Evolutionary conservation across 2,797 vertebrate species (phyloP), one percentile per base, ranked within the genome.

Genomic region (Eulemur rubriventer): DNA sequence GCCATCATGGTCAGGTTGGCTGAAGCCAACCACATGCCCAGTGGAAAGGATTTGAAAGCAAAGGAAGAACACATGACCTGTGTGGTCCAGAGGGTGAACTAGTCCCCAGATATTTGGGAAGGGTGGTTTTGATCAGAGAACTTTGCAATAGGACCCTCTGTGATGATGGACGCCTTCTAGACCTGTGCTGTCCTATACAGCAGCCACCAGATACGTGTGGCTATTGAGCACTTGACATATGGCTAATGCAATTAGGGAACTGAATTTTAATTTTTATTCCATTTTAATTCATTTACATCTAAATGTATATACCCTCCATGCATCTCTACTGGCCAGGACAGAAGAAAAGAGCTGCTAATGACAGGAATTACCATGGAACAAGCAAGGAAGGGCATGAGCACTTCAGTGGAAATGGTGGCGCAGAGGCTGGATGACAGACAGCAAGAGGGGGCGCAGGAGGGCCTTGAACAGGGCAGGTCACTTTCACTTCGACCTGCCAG

Each of bases 241-340:
- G 16, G 33, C 78, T 38, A 85, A 4, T 52, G 2, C 1, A 24
- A 65, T 63, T 38, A 61, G 82, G 78, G 20, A 48, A 41, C 48
- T 90, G 59, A 63, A 87, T 81, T 95, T 92, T 89, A 69, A 79
- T 43, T 91, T 75, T 65, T 14, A 83, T 73, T 63, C 82, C 7
- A 41, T 88, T 94, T 70, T 48, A 57, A 87, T 81, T 82, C 55
- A 33, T 82, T 90, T 92, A 17, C 43, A 63, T 57, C 84, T 67
- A 78, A 85, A 48, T 20, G 14, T 43, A 59, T 59, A 61, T 52
- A 52, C 35, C 57, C 63, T 8, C 14, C 1, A 28, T 50, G 17
- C 6, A 50, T 41, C 57, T 73, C 82, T 46, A 24, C 9, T 30
- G 70, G 20, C 38, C 8, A 50, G 75, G 0, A 38, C 22, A 1